These are phyloP conservation scores for Macropodus opercularis DNA, from an alignment of 2,797 vertebrate species.

Conservation along the genomic window DNA sequence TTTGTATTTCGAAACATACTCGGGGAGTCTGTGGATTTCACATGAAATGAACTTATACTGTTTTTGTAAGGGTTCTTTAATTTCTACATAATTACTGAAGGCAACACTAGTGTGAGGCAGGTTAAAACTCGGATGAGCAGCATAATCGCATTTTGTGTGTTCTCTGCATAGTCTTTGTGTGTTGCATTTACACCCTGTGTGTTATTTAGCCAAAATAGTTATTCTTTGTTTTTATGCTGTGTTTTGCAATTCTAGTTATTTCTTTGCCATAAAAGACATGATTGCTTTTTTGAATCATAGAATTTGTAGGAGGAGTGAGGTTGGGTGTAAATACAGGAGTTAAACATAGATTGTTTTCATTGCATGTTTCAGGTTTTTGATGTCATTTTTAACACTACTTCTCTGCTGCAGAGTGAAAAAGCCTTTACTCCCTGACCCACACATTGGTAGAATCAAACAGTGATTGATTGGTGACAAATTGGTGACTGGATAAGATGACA, in stretches of 20 bases:
- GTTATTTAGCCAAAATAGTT: slow-evolving; percentile 71
- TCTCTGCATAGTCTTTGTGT: background rate
- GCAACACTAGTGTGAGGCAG: slow-evolving; percentile 5
- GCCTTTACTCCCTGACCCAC: background rate
- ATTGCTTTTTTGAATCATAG: slow-evolving; percentile 61
- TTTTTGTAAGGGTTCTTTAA: too few species aligned
- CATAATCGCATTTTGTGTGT: background rate
- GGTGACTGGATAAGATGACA: too few species aligned
- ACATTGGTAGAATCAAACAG: background rate
- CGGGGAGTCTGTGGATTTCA: too few species aligned
- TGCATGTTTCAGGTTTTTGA: background rate
- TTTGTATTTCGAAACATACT: too few species aligned
- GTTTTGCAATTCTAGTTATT: slow-evolving; percentile 74
- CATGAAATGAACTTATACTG: too few species aligned
- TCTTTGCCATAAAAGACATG: slow-evolving; percentile 56
- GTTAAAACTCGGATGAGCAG: background rate
- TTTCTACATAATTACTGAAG: background rate
- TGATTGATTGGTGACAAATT: background rate
- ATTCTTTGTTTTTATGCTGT: slow-evolving; percentile 55
- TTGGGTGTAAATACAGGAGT: slow-evolving; percentile 53
- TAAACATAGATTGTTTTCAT: background rate
- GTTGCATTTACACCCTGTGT: slow-evolving; percentile 14
- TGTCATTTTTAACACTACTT: slow-evolving; percentile 3
- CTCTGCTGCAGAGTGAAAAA: slow-evolving; percentile 1
- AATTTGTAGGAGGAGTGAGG: slow-evolving; percentile 74